Conservation (phyloP, 2,888 invertebrate species). For the Tetragonula carbonaria region DNA sequence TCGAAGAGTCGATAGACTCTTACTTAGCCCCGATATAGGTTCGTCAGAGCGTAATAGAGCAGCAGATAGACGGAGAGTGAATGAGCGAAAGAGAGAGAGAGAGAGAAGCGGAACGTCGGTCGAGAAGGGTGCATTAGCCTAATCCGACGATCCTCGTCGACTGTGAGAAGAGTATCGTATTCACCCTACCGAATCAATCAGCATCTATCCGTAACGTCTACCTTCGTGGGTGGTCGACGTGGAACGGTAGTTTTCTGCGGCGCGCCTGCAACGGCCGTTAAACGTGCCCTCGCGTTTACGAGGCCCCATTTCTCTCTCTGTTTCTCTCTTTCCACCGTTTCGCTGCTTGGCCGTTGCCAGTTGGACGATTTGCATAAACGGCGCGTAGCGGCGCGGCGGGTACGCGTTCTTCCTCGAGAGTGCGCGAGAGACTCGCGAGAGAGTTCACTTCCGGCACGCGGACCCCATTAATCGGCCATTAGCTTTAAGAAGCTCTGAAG, state of each 20-base stretch:
- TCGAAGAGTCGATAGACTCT: constrained; percentile 74
- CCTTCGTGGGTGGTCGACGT: constrained; percentile 67
- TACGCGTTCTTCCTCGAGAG: constrained; percentile 11
- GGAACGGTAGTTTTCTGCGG: constrained; percentile 61
- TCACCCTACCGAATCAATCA: constrained; percentile 77
- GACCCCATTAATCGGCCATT: constrained; percentile 18
- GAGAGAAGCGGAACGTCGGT: constrained; percentile 45
- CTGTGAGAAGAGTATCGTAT: constrained; percentile 78
- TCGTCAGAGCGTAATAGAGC: constrained; percentile 67
- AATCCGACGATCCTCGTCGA: constrained; percentile 70
- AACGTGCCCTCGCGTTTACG: constrained; percentile 53
- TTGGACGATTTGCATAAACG: constrained; percentile 22
- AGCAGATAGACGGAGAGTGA: background rate
- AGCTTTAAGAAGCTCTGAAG: background rate
- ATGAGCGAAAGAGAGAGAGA: constrained; percentile 28
- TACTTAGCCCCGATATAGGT: constrained; percentile 69
- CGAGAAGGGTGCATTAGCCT: constrained; percentile 72
- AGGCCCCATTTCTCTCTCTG: constrained; percentile 7
- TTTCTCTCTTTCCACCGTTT: constrained; percentile 10
- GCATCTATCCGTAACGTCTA: constrained; percentile 65
- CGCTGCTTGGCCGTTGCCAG: background rate
- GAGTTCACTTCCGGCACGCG: constrained; percentile 13
- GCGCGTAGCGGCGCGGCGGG: background rate
- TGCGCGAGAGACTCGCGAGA: constrained; percentile 7
- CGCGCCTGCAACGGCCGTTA: constrained; percentile 47